phyloP scores from a whole-genome alignment of 2,113 vertebrate genomes.

The Syrrhaptes paradoxus region DNA sequence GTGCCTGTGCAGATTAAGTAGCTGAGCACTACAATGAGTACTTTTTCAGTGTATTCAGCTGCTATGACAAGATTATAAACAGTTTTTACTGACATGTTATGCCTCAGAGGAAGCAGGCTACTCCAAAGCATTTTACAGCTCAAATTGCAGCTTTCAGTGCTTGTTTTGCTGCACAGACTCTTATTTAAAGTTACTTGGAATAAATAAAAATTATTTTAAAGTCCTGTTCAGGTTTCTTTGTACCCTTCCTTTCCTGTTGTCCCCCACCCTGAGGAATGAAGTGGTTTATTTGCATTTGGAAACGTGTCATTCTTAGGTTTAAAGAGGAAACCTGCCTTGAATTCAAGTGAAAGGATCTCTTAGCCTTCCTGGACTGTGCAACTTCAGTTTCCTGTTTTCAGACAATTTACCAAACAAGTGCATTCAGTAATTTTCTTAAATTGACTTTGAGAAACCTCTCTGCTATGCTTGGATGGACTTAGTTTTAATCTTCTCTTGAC shows the following conservation, averaged over 20 bases:
- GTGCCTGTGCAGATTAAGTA: not conserved
- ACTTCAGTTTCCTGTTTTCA: not conserved
- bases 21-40: not conserved
- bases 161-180: not conserved
- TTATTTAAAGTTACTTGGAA: not conserved
- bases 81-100: not conserved
- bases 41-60: not conserved
- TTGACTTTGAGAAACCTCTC: not conserved
- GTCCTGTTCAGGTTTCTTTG: not conserved
- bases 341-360: not conserved
- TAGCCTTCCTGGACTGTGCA: not conserved
- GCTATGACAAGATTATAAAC: not conserved
- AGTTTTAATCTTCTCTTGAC: not conserved
- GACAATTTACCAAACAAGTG: not conserved
- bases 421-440: not conserved
- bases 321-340: not conserved
- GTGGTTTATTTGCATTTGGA: not conserved
- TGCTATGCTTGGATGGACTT: not conserved
- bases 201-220: not conserved
- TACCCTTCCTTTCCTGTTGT: not conserved
- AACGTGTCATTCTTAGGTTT: not conserved
- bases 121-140: not conserved
- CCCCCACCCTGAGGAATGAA: accelerated
- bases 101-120: not conserved
- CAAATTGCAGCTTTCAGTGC: not conserved